These are phyloP conservation scores for Bovichtus variegatus DNA, from an alignment of 2,797 vertebrate species.

Conservation along the genomic window DNA sequence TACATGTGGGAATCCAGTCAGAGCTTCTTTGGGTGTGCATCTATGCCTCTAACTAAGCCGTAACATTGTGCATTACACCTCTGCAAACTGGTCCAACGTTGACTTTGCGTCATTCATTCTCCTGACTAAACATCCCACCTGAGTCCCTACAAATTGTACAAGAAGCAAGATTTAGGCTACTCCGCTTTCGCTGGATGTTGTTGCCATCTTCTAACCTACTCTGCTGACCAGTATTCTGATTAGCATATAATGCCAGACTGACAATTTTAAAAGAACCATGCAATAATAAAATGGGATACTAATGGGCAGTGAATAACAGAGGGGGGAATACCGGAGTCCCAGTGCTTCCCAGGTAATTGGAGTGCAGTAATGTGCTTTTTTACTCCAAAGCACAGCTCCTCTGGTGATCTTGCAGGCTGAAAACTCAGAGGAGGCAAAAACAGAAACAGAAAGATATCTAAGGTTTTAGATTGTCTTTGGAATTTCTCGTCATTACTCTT, in stretches of 20 bases:
- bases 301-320: slow-evolving; percentile 73
- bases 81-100: slow-evolving; percentile 29
- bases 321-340: slow-evolving; percentile 77
- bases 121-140: slow-evolving; percentile 9
- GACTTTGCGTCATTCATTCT: slow-evolving; percentile 27
- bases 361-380: slow-evolving; percentile 68
- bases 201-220: slow-evolving; percentile 16
- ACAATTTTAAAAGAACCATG: slow-evolving; percentile 59
- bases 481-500: slow-evolving; percentile 54
- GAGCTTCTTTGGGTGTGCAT: background rate
- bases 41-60: slow-evolving; percentile 12
- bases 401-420: slow-evolving; percentile 73
- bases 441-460: slow-evolving; percentile 19
- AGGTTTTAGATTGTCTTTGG: slow-evolving; percentile 58
- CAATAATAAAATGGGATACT: slow-evolving; percentile 74
- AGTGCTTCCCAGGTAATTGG: slow-evolving; percentile 80
- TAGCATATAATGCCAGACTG: slow-evolving; percentile 48
- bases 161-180: slow-evolving; percentile 15
- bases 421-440: slow-evolving; percentile 45
- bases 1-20: slow-evolving; percentile 7
- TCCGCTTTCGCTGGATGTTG: slow-evolving; percentile 2
- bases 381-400: slow-evolving; percentile 65
- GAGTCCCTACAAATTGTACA: slow-evolving; percentile 8
- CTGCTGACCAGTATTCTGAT: slow-evolving; percentile 52
- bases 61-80: slow-evolving; percentile 19